phyloP scores from a whole-genome alignment of 64 coral and sea anemone genomes.

The Pocillopora damicornis region DNA sequence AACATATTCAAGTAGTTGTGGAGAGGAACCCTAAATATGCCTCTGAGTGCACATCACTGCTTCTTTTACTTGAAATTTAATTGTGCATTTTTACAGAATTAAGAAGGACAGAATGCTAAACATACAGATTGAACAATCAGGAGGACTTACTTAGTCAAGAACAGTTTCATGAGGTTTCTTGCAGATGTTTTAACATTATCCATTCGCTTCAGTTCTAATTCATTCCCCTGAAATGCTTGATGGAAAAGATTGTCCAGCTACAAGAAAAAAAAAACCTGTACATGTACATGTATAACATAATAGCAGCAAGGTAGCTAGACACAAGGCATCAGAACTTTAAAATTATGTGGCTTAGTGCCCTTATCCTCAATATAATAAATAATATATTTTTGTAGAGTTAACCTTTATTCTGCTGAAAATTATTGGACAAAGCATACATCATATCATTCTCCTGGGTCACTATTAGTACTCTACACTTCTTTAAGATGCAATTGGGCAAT shows the following conservation, averaged over 20 bases:
- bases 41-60: no score
- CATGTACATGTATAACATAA: conserved; percentile 28
- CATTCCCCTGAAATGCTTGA: conserved; percentile 46
- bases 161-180: conserved; percentile 50
- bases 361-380: no score
- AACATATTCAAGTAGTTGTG: not conserved
- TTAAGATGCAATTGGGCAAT: no score
- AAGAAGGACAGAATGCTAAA: no score
- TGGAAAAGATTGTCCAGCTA: conserved; percentile 62
- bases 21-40: not conserved
- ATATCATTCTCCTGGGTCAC: no score
- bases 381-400: no score
- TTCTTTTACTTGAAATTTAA: no score
- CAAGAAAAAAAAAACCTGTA: not conserved
- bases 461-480: no score
- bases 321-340: not conserved
- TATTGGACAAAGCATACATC: no score
- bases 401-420: no score
- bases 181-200: conserved; percentile 52
- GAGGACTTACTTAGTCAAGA: conserved; percentile 46
- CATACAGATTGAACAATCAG: no score
- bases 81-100: no score
- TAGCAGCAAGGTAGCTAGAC: not conserved
- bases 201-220: conserved; percentile 50
- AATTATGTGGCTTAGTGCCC: not conserved